Base-by-base conservation (phyloP, 2,797 vertebrate genomes). In the Rhodeus uyekii region DNA sequence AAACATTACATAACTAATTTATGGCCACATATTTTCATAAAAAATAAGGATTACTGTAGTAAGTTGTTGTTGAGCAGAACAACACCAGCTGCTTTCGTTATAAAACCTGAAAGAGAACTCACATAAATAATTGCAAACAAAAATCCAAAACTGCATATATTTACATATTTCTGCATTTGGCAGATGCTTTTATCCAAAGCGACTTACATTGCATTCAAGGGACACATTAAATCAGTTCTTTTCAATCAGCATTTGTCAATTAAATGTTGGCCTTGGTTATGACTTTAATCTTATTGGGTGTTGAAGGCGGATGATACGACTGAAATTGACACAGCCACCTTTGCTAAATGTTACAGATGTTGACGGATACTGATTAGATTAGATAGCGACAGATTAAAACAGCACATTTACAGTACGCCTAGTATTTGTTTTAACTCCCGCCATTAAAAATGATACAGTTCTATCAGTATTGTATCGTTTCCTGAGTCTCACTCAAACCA, bases 21-120 rank as follows among this genome's bases (percentile, higher is more conserved):
- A 92, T 89, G 83, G 83, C 86, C 85, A 84, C 75, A 44, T 9
- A 36, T 27, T 39, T 64, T 32, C 85, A 89, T 93, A 89, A 92
- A 92, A 84, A 80, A 27, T 58, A 55, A 36, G 64, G 44, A 71
- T 79, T 84, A 53, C 78, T 75, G n/a, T 3, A 38, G 14, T 13
- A 46, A 24, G 46, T 65, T 55, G 46, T 74, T 10, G 36, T 3
- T 0, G 0, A 73, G 50, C 38, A 2, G 6, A 1, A 18, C 81
- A 65, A 81, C 86, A 63, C 32, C 46, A 42, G 42, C 32, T 22
- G 13, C 44, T 34, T 76, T 63, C 5, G 27, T 27, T 24, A 39
- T 39, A n/a, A 42, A 61, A 27, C 24, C 16, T 8, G 27, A 32
- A 10, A 14, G 6, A 34, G 2, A 75, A 67, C 34, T 38, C n/a